A percentile compares a stretch with the other conserved stretches of the same genome.
Conservation (phyloP, 37 sponge, comb jelly and placozoan genomes). For the Ephydatia muelleri region DNA sequence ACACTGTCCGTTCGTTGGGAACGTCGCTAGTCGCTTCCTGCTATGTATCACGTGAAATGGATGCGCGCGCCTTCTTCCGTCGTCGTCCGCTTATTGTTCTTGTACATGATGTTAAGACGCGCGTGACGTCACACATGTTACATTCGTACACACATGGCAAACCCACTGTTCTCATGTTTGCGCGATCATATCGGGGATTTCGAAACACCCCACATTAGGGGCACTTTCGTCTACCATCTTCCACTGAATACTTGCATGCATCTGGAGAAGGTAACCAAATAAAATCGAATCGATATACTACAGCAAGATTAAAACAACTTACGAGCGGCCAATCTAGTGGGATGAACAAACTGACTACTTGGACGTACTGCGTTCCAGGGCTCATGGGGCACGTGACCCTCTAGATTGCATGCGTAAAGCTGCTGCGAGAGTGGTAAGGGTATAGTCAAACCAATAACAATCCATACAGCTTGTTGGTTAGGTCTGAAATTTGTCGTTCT, state of each 20-base stretch:
- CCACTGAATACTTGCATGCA: conserved; percentile 3
- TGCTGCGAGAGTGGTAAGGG: neutral
- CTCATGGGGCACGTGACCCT: conserved; percentile 27
- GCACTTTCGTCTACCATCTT: neutral
- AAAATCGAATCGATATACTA: neutral
- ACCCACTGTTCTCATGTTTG: too few relatives aligned
- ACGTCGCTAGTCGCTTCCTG: too few relatives aligned
- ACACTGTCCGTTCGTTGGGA: too few relatives aligned
- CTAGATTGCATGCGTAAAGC: conserved; percentile 24
- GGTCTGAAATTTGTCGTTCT: neutral
- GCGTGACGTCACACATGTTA: too few relatives aligned
- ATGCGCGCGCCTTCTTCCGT: too few relatives aligned
- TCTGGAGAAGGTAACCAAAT: conserved; percentile 8
- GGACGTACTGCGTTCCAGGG: neutral
- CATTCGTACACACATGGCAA: too few relatives aligned
- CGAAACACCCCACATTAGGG: conserved; percentile 19
- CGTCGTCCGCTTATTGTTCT: too few relatives aligned
- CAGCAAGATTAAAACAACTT: conserved; percentile 14
- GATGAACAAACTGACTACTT: conserved; percentile 5
- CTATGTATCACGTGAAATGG: too few relatives aligned
- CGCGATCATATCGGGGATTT: conserved; percentile 19
- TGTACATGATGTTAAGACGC: too few relatives aligned
- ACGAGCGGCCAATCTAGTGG: conserved; percentile 4
- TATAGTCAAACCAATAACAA: conserved; percentile 11
- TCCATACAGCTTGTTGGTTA: conserved; percentile 25